These are phyloP conservation scores for Percina caprodes DNA, from an alignment of 2,113 vertebrate genomes.

Conservation along the genomic window DNA sequence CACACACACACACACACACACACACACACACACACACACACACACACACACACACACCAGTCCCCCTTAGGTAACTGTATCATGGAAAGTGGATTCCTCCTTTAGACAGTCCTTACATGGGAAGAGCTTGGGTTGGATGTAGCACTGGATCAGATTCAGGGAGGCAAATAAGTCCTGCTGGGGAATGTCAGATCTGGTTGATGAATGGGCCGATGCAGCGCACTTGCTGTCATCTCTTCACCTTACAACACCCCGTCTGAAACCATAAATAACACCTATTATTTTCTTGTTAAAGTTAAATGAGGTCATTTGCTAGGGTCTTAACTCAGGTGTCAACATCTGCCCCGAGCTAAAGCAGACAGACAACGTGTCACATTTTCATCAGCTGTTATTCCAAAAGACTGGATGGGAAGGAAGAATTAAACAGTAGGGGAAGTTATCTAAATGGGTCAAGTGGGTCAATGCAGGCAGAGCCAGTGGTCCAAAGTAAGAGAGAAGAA, in stretches of 20 bases:
- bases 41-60: conserved; percentile 16
- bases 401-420: not conserved
- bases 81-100: conserved; percentile 68
- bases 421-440: conserved; percentile 29
- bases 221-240: conserved; percentile 52
- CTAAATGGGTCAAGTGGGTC: conserved; percentile 67
- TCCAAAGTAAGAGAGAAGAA: conserved; percentile 72
- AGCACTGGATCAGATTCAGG: conserved; percentile 71
- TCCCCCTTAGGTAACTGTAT: conserved; percentile 65
- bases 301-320: not conserved
- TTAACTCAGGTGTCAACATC: not conserved
- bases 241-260: conserved; percentile 50
- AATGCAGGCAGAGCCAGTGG: conserved; percentile 50
- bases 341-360: not conserved
- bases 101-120: conserved; percentile 83
- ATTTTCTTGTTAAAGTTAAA: conserved; percentile 2
- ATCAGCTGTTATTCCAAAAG: conserved; percentile 1
- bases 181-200: conserved; percentile 58
- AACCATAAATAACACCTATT: conserved; percentile 22
- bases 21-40: not conserved
- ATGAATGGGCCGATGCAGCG: conserved; percentile 48
- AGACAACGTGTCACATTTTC: not conserved
- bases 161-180: conserved; percentile 62
- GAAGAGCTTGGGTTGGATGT: conserved; percentile 66
- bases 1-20: not conserved